Percentiles rank a stretch among this genome's conserved stretches.
Conservation (phyloP, 2,888 invertebrate species). For the Euzophera pinguis region DNA sequence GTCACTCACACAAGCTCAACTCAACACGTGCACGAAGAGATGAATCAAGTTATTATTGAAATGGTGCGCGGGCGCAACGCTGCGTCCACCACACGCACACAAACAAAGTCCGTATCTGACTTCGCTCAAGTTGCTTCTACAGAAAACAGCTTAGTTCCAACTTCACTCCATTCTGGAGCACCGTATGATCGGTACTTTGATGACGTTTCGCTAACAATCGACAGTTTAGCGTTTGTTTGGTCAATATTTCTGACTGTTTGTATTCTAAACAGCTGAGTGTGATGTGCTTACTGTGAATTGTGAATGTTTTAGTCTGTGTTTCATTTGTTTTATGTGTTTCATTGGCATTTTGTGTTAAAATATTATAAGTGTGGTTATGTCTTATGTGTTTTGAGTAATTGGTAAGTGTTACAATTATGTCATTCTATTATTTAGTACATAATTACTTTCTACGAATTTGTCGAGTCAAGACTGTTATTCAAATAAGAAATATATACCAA, state of each 20-base stretch:
- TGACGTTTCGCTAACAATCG: constrained; percentile 64
- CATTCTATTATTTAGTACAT: neutral
- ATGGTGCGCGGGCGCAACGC: constrained; percentile 23
- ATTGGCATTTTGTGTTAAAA: constrained; percentile 1
- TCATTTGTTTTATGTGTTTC: constrained; percentile 2
- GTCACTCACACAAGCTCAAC: constrained; percentile 7
- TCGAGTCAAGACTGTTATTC: neutral
- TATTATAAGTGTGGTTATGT: constrained; percentile 20
- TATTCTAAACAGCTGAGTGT: constrained; percentile 20
- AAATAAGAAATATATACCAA: neutral
- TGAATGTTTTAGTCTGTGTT: constrained; percentile 25
- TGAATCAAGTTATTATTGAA: constrained; percentile 21
- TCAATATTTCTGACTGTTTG: constrained; percentile 53
- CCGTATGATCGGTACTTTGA: constrained; percentile 58
- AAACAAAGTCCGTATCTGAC: constrained; percentile 47
- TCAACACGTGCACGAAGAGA: constrained; percentile 2
- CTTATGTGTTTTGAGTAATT: constrained; percentile 3
- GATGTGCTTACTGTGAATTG: constrained; percentile 26
- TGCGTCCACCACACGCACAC: constrained; percentile 35
- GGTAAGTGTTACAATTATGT: constrained; percentile 1
- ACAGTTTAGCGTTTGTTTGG: constrained; percentile 61
- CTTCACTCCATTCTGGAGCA: constrained; percentile 57
- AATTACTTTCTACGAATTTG: too few species aligned
- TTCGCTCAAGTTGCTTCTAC: constrained; percentile 58
- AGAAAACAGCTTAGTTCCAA: constrained; percentile 40